These are phyloP conservation scores for Recurvirostra avosetta DNA, from an alignment of 2,113 vertebrate genomes.

Conservation along the genomic window DNA sequence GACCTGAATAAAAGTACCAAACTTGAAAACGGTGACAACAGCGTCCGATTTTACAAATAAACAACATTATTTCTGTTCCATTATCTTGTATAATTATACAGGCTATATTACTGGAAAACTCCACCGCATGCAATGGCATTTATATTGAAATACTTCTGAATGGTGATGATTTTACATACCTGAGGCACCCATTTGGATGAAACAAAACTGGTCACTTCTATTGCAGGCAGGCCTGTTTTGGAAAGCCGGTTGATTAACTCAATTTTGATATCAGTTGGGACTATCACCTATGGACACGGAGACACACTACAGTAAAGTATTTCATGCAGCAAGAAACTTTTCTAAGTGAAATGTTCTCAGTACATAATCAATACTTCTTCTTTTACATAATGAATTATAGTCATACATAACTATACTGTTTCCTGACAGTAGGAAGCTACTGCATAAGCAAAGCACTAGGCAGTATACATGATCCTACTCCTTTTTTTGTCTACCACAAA, in stretches of 20 bases:
- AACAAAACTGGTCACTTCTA: conserved; percentile 95
- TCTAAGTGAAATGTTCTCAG: not conserved
- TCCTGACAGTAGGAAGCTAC: not conserved
- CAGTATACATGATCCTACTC: not conserved
- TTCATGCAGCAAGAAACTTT: not conserved
- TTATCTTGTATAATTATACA: not conserved
- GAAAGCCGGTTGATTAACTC: conserved; percentile 92
- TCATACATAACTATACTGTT: not conserved
- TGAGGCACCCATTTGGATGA: conserved; percentile 95
- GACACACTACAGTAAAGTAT: not conserved
- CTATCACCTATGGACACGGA: conserved; percentile 79
- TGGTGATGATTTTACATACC: conserved; percentile 73
- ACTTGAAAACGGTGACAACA: not conserved
- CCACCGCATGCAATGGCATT: not conserved
- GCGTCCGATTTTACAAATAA: not conserved
- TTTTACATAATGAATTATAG: not conserved
- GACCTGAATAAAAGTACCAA: not conserved
- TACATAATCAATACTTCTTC: not conserved
- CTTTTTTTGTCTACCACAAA: not conserved
- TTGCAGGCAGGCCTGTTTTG: conserved; percentile 85
- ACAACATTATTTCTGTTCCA: not conserved
- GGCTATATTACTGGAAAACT: not conserved
- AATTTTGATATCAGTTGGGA: conserved; percentile 89
- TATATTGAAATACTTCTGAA: not conserved
- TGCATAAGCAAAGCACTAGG: not conserved